Evolutionary conservation across 2,113 vertebrate species (phyloP).

Genomic region (cattle (Bos taurus)): ARS-UCD2.0 NC_037357.1:61273501-61274000

Average conservation of each 20-base stretch:
- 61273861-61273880: not conserved
- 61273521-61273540: not conserved
- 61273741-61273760: not conserved
- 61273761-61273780: not conserved
- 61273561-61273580: not conserved
- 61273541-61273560: not conserved
- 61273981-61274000: not conserved
- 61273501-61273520: not conserved
- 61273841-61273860: not conserved
- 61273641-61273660: constrained; percentile 1
- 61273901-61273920: not conserved
- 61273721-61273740: not conserved
- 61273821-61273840: not conserved
- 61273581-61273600: constrained; percentile 4
- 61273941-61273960: not conserved
- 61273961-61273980: not conserved
- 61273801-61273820: not conserved
- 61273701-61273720: not conserved
- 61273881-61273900: not conserved
- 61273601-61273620: not conserved
- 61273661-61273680: not conserved
- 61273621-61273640: constrained; percentile 10
- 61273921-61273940: not conserved
- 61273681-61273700: not conserved
- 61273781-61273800: not conserved